Evolutionary conservation across 2,113 vertebrate species (phyloP).

Genomic region (Xenopus laevis): DNA sequence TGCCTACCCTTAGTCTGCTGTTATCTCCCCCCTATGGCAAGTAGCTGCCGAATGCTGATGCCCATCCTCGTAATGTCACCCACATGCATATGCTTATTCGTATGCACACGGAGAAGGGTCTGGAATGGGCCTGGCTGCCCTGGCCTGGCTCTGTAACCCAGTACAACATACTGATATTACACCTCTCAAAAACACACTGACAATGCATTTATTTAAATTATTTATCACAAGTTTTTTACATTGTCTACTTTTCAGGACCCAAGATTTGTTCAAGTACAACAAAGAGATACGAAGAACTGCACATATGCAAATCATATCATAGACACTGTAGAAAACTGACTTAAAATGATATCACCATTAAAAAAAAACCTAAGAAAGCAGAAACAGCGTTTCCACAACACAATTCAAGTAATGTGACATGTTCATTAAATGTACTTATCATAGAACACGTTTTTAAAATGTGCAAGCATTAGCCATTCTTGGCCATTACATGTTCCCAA

Average conservation of each 20-base stretch:
- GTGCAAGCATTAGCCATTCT: neutral
- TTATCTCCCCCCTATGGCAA: too few relatives aligned
- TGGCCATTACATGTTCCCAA: neutral
- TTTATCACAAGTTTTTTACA: constrained; percentile 23
- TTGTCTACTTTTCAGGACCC: constrained; percentile 1
- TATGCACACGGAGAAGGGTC: too few relatives aligned
- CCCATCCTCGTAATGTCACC: too few relatives aligned
- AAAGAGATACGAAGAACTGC: constrained; percentile 8
- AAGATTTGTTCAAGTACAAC: constrained; percentile 15
- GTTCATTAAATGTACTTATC: constrained; percentile 13
- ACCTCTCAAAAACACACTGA: too few relatives aligned
- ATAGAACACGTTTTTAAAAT: constrained; percentile 2
- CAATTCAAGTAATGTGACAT: constrained; percentile 73
- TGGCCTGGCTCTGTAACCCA: too few relatives aligned
- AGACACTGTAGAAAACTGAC: neutral
- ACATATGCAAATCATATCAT: neutral
- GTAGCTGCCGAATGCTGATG: too few relatives aligned
- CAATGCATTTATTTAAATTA: constrained; percentile 25
- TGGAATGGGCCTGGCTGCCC: too few relatives aligned
- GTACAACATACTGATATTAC: too few relatives aligned
- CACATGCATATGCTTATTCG: too few relatives aligned
- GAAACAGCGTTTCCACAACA: constrained; percentile 25
- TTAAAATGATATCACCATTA: too few relatives aligned
- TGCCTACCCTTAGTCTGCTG: too few relatives aligned
- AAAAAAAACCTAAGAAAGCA: neutral